Conservation (phyloP, 2,888 invertebrate genomes). For the Cephus runcator region DNA sequence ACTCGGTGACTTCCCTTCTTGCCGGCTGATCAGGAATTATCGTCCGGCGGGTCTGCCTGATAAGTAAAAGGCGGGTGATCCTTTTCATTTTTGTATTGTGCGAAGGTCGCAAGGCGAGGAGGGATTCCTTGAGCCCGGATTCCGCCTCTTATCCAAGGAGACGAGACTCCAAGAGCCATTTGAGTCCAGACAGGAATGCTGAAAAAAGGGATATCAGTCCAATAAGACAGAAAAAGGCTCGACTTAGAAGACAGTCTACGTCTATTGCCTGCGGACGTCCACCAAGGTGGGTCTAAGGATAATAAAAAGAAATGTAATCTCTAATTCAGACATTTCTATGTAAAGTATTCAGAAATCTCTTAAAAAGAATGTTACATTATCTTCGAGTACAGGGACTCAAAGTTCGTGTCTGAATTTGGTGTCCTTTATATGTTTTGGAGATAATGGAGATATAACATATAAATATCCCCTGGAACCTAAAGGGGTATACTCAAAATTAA, state of each 20-base stretch:
- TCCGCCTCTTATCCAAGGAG: slow-evolving; percentile 79
- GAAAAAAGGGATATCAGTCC: slow-evolving; percentile 82
- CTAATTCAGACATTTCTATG: neutral
- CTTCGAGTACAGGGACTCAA: too few species aligned
- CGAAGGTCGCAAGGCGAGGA: slow-evolving; percentile 78
- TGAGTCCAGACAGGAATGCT: slow-evolving; percentile 84
- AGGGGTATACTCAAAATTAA: neutral
- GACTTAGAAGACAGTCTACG: slow-evolving; percentile 82
- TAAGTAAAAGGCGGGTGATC: neutral
- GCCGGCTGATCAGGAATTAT: neutral
- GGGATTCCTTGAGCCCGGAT: slow-evolving; percentile 91
- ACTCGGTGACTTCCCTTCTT: neutral
- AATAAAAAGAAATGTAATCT: neutral
- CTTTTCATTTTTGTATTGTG: slow-evolving; percentile 3
- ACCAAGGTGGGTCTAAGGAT: slow-evolving; percentile 46
- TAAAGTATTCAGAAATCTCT: neutral
- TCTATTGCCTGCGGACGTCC: slow-evolving; percentile 76
- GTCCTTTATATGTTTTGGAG: too few species aligned
- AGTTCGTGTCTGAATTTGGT: too few species aligned
- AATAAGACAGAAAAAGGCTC: slow-evolving; percentile 75
- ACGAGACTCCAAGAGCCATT: slow-evolving; percentile 80
- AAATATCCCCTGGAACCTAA: too few species aligned
- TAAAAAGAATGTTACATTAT: neutral
- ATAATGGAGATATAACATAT: too few species aligned
- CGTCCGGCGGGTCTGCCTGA: neutral